Conservation (phyloP, 2,797 vertebrate species). For the Benthosema pterotum region DNA sequence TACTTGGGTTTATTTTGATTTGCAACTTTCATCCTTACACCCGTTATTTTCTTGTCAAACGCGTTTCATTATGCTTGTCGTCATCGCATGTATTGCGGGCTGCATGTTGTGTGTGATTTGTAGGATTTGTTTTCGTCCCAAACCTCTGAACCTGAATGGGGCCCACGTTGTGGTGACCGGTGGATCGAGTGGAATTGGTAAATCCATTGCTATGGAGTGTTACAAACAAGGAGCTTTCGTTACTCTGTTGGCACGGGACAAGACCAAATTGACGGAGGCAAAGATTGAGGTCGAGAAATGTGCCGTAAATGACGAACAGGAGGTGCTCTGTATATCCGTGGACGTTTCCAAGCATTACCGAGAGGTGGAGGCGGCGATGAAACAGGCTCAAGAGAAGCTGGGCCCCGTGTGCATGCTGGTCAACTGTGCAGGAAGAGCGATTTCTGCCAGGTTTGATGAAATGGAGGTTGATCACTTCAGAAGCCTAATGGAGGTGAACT, state of each 20-base stretch:
- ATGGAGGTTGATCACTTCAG: slow-evolving; percentile 89
- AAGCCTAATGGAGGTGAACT: slow-evolving; percentile 95
- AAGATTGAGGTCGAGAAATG: slow-evolving; percentile 96
- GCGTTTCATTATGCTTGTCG: slow-evolving; percentile 82
- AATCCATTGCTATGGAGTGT: slow-evolving; percentile 94
- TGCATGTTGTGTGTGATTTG: slow-evolving; percentile 96
- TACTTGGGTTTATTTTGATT: too few relatives aligned
- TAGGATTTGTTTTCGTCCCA: slow-evolving; percentile 94
- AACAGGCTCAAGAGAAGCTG: slow-evolving; percentile 97
- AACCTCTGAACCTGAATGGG: slow-evolving; percentile 92
- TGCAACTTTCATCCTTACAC: too few relatives aligned
- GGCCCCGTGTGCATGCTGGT: slow-evolving; percentile 98
- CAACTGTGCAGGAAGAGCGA: slow-evolving; percentile 91
- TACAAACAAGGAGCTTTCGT: slow-evolving; percentile 96
- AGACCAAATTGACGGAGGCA: slow-evolving; percentile 92
- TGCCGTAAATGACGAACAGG: slow-evolving; percentile 97
- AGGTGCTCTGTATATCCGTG: slow-evolving; percentile 96
- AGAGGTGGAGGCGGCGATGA: slow-evolving; percentile 95
- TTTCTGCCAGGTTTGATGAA: slow-evolving; percentile 94
- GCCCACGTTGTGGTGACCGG: slow-evolving; percentile 98
- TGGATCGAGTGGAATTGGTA: slow-evolving; percentile 97
- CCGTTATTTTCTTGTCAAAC: too few relatives aligned
- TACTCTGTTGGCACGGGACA: slow-evolving; percentile 94
- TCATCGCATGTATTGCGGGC: slow-evolving; percentile 88
- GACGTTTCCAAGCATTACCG: slow-evolving; percentile 94